phyloP scores from a whole-genome alignment of 2,797 vertebrate genomes.

The Capromys pilorides region DNA sequence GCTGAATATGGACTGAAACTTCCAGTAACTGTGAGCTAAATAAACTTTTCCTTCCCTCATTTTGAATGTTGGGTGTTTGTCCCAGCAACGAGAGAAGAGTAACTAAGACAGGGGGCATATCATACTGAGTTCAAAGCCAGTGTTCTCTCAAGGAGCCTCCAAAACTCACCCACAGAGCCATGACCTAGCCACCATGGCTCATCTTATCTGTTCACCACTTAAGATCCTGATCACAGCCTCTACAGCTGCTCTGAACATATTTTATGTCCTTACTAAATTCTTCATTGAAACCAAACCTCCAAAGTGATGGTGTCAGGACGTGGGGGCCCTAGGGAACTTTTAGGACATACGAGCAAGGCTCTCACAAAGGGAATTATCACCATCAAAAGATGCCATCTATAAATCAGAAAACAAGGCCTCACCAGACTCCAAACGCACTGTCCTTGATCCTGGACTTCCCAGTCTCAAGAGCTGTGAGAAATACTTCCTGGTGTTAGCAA shows the following conservation, averaged over 20 bases:
- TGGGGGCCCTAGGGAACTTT: neutral
- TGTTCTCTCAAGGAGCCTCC: neutral
- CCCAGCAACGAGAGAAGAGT: too few species aligned
- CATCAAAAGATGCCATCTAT: neutral
- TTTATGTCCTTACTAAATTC: neutral
- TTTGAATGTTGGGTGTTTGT: too few species aligned
- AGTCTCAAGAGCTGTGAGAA: neutral
- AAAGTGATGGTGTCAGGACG: neutral
- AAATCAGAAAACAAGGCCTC: neutral
- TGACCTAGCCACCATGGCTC: rapidly evolving
- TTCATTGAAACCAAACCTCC: neutral
- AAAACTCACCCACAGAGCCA: neutral
- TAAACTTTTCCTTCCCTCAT: too few species aligned
- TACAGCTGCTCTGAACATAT: neutral
- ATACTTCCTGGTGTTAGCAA: neutral
- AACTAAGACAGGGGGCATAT: too few species aligned
- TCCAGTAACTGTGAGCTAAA: too few species aligned
- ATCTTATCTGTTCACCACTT: neutral
- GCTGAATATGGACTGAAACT: too few species aligned
- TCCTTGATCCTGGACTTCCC: neutral
- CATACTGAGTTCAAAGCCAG: neutral
- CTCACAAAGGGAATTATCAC: neutral
- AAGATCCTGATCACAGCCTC: neutral
- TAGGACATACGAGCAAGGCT: too few species aligned
- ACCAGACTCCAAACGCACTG: neutral